A percentile compares a stretch with the other conserved stretches of the same genome.
These are phyloP conservation scores for Ceuthmochares aereus DNA, from an alignment of 2,113 vertebrate species.

Conservation along the genomic window DNA sequence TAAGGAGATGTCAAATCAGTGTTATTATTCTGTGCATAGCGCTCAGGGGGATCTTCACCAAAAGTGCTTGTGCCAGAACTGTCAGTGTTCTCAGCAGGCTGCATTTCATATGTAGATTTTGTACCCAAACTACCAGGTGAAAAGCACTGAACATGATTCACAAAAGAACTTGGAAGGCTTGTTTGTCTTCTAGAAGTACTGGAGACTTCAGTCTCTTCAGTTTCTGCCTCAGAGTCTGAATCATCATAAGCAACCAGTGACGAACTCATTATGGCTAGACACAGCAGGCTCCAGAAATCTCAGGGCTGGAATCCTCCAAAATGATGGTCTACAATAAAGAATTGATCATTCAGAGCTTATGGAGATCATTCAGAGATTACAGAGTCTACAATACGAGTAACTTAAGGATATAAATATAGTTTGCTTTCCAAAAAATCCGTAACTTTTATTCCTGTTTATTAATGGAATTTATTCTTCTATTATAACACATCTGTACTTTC, in stretches of 20 bases:
- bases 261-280: constrained; percentile 74
- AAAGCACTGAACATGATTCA: background rate
- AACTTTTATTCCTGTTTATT: background rate
- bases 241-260: constrained; percentile 92
- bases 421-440: background rate
- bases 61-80: background rate
- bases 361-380: background rate
- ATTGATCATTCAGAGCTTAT: constrained; percentile 28
- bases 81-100: background rate
- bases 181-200: background rate
- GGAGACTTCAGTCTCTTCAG: background rate
- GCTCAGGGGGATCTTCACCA: background rate
- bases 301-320: constrained; percentile 37
- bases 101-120: background rate
- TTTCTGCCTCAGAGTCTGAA: constrained; percentile 86
- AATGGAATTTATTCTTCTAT: background rate
- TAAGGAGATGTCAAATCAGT: background rate
- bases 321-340: constrained; percentile 58
- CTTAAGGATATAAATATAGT: background rate
- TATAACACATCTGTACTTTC: background rate
- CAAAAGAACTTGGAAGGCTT: background rate
- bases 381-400: background rate
- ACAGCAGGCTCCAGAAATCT: background rate
- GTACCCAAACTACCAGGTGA: background rate
- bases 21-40: background rate